Evolutionary conservation across 2,797 vertebrate species (phyloP).

Genomic region (Sebastes iracundus): DNA sequence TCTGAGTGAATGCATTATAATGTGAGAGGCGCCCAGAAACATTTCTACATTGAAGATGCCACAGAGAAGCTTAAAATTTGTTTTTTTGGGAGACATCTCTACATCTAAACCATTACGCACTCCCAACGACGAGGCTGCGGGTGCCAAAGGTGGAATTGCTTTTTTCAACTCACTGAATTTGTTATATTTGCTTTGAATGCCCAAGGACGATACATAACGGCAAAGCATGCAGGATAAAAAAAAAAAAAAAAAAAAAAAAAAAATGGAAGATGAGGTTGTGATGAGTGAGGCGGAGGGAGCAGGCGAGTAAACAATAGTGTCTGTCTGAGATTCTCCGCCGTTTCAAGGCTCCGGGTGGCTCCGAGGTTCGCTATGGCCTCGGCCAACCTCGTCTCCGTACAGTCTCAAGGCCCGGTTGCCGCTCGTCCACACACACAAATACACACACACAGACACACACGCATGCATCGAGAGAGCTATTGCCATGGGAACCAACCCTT

Average conservation of each 20-base stretch:
- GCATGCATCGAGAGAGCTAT: constrained; percentile 71
- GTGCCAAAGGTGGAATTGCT: constrained; percentile 45
- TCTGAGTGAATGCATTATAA: background rate
- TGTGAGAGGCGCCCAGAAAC: background rate
- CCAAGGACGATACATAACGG: constrained; percentile 45
- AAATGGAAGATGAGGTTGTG: constrained; percentile 3
- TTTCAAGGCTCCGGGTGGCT: constrained; percentile 58
- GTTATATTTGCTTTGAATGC: constrained; percentile 43
- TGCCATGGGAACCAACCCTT: constrained; percentile 87
- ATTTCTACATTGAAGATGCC: background rate
- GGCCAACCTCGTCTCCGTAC: constrained; percentile 47
- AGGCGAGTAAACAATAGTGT: constrained; percentile 39
- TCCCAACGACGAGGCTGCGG: background rate
- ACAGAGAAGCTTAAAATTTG: background rate
- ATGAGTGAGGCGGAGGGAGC: constrained; percentile 19
- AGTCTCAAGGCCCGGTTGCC: constrained; percentile 55
- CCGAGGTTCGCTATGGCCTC: constrained; percentile 28
- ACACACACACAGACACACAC: constrained; percentile 24
- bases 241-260: background rate
- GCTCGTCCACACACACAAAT: constrained; percentile 19
- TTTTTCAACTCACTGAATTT: constrained; percentile 39
- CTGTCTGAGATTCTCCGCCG: constrained; percentile 35
- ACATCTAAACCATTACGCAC: background rate
- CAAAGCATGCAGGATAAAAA: background rate
- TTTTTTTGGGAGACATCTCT: background rate